These are phyloP conservation scores for Anastatus disparis DNA, from an alignment of 1,140 invertebrate species.

Conservation along the genomic window DNA sequence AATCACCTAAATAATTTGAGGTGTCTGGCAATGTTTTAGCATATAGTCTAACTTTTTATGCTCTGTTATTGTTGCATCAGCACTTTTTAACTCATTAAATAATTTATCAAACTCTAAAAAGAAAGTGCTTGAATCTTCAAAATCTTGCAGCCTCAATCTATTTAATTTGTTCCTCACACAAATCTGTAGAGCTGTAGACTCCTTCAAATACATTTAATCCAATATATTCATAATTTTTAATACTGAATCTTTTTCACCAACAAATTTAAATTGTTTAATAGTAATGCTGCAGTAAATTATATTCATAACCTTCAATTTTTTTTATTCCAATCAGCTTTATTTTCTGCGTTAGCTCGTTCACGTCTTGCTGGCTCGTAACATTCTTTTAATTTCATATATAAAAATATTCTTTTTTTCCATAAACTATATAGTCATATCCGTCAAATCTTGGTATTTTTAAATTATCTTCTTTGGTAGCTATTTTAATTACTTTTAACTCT, in stretches of 20 bases:
- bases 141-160: constrained; percentile 35
- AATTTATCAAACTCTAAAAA: constrained; percentile 55
- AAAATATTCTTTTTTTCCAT: too few species aligned
- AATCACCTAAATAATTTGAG: too few species aligned
- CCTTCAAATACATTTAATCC: constrained; percentile 26
- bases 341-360: too few species aligned
- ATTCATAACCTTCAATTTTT: too few species aligned
- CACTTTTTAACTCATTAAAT: constrained; percentile 49
- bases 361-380: too few species aligned
- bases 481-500: too few species aligned
- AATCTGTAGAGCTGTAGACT: constrained; percentile 38
- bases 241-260: neutral
- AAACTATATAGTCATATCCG: too few species aligned
- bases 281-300: too few species aligned
- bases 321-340: too few species aligned
- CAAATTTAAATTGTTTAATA: constrained; percentile 39
- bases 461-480: too few species aligned
- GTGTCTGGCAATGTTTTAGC: constrained; percentile 43
- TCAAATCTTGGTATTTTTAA: too few species aligned
- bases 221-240: constrained; percentile 36
- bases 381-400: too few species aligned
- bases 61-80: constrained; percentile 50
- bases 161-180: constrained; percentile 27
- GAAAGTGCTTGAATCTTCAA: constrained; percentile 49
- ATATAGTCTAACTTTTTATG: constrained; percentile 54